Evolutionary conservation across 2,888 invertebrate species (phyloP), one percentile per base, ranked within the genome.

Genomic region (Himalopsyche japonica): DNA sequence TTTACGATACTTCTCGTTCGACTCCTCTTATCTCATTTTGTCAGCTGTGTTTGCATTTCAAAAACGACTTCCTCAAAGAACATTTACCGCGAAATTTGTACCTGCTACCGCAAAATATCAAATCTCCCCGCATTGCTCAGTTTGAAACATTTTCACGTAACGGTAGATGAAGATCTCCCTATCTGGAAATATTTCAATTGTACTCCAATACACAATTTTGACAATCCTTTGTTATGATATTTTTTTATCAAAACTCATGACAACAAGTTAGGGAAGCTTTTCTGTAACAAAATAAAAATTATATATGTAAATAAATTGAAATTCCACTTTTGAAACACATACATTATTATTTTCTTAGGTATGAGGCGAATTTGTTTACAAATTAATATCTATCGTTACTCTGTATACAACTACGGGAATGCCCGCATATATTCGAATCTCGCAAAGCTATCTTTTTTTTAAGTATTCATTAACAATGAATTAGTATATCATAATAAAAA

Each of bases 1-100:
- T 70, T 70, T 27, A 27, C 70, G 70, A 70, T 70, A 70, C 27
- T 70, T 70, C 70, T 70, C 70, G 70, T 70, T 70, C 70, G 70
- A 70, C 70, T 70, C 70, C 70, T 70, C 70, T 70, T 70, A 70
- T 70, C 70, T 7, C 70, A 70, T 70, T 70, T 70, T 70, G 70
- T 70, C 70, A 70, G 70, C 70, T 70, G 70, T 70, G 70, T 70
- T 70, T 70, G 70, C 70, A 70, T 70, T 70, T 70, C 70, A 70
- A 70, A 70, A 70, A 70, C 70, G 70, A 70, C 70, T 70, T 70
- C 70, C 27, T 70, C 70, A 15, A 70, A 70, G 70, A 70, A 70
- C 24, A 27, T 30, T 70, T 27, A 10, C 70, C 70, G 27, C 70
- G 27, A 70, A 70, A 70, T 70, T 30, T 30, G 70, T 70, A 70